Evolutionary conservation across 2,888 invertebrate genomes (phyloP), one percentile per base, ranked within the genome.

Genomic region (Acrobasis repandana): DNA sequence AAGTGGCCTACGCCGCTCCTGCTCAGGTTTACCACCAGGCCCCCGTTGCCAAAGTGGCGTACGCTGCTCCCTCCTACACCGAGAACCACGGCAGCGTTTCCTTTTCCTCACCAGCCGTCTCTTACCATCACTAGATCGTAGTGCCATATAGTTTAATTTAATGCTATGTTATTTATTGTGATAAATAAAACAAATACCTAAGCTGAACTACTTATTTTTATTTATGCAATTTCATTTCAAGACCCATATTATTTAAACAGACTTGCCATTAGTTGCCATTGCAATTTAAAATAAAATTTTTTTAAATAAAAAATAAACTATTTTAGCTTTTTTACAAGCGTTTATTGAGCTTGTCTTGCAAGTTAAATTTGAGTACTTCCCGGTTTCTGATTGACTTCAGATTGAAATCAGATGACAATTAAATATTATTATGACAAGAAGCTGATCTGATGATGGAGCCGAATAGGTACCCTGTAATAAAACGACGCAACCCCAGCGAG

Each of bases 51-150:
- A 74, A 74, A 61, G 5, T 74, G 49, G 67, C 73, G 56, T 73
- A 80, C 65, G 68, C 76, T 16, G 54, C 54, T 11, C 54, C 54
- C 38, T 38, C 38, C 0, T 18, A 56, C 58, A 43, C 52, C 63
- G 57, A 60, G 63, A 67, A 66, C n/a, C 74, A 75, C 52, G 83
- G 82, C 15, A 84, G 85, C 62, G 85, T 86, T 64, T 74, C 78
- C 63, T 90, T 73, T 80, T 82, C 88, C 14, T 88, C 89, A 38
- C 88, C 89, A 51, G 74, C 77, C 63, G 79, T 81, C 67, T 84
- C 88, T 46, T 91, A 91, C 81, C 85, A 88, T 47, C 90, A 91
- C 77, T 91, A 88, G 77, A 73, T 69, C 63, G 64, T 73, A 65
- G 65, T 71, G 66, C 68, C 68, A 70, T 70, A 70, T 64, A 72